phyloP scores from a whole-genome alignment of 2,113 vertebrate species.

The Lates calcarifer region DNA sequence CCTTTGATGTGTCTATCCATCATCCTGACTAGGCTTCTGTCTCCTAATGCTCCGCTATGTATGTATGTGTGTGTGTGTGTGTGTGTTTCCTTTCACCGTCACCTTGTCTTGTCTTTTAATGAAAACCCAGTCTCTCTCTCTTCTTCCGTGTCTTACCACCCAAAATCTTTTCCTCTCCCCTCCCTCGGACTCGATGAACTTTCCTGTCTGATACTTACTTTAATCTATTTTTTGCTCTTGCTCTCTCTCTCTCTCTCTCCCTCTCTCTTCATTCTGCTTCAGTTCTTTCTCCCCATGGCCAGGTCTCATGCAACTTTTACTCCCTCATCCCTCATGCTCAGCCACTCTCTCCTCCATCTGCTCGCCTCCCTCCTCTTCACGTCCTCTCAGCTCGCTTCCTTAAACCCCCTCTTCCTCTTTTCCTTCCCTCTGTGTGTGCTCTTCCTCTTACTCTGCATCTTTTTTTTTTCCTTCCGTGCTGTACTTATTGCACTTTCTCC shows the following conservation, averaged over 20 bases:
- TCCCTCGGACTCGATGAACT: slow-evolving; percentile 60
- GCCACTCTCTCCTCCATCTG: slow-evolving; percentile 68
- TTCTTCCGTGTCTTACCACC: slow-evolving; percentile 16
- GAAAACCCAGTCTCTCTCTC: slow-evolving; percentile 28
- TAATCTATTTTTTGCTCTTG: slow-evolving; percentile 74
- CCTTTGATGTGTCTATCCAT: slow-evolving; percentile 67
- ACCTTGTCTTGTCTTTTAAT: slow-evolving; percentile 45
- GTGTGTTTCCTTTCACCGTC: slow-evolving; percentile 38
- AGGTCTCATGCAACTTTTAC: slow-evolving; percentile 83
- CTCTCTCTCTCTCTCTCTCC: slow-evolving; percentile 34
- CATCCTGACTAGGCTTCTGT: slow-evolving; percentile 42
- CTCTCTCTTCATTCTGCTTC: slow-evolving; percentile 70
- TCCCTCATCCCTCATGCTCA: slow-evolving; percentile 62
- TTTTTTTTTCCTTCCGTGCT: slow-evolving; percentile 4
- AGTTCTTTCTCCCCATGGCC: slow-evolving; percentile 73
- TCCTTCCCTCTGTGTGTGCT: not conserved
- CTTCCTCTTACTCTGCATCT: slow-evolving; percentile 26
- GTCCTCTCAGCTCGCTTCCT: slow-evolving; percentile 35
- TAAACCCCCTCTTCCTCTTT: slow-evolving; percentile 19
- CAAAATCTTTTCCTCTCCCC: slow-evolving; percentile 14
- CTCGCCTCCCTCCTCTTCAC: slow-evolving; percentile 40
- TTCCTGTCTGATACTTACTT: slow-evolving; percentile 67
- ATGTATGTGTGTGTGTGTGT: slow-evolving; percentile 25
- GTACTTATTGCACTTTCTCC: not conserved
- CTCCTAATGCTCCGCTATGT: slow-evolving; percentile 1